Base-by-base conservation (phyloP, 2,888 invertebrate genomes). In the Abscondita cerata region DNA sequence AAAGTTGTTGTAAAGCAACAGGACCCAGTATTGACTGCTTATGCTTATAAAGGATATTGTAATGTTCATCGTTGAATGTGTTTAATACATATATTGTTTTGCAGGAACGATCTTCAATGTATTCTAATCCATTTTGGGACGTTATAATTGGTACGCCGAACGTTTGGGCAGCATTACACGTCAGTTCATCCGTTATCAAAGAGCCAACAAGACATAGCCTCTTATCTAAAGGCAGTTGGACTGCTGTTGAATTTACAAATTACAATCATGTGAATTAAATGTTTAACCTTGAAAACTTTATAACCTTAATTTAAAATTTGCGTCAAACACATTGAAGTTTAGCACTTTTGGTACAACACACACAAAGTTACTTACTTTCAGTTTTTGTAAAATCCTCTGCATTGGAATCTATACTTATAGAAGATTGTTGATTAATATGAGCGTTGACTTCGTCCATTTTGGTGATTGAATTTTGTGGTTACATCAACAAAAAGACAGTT, bases 11-110 rank as follows among this genome's bases (percentile, higher is more conserved):
- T 76, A 93, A 84, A 70, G 93, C 93, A 68, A 91, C 89, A 68
- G 92, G 91, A 56, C 93, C 93, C 82, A 92, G 83, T 79, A 94
- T 87, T 81, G 92, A 89, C 78, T 87, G 86, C n/a, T 63, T 84
- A 70, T 82, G 82, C 78, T 85, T 86, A 77, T 86, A 86, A 64
- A 93, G 85, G 66, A 83, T 84, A 73, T 89, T 87, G 80, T 87
- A 93, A 64, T 88, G 83, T 62, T 87, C 85, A 52, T 90, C 90
- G 66, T 89, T 88, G 79, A 93, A 93, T 68, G 87, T 86, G 52
- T 89, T 85, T 67, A 92, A 81, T 74, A 93, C 86, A 81, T 91
- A 92, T 72, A 89, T 84, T 50, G 88, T 89, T 72, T 86, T 86
- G 78, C 85, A 85, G 44, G 82, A 79, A 46, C 80, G 80, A 74